A percentile compares a stretch with the other conserved stretches of the same genome.
phyloP scores from a whole-genome alignment of 1,140 invertebrate genomes.

The Apocrypta bakeri region DNA sequence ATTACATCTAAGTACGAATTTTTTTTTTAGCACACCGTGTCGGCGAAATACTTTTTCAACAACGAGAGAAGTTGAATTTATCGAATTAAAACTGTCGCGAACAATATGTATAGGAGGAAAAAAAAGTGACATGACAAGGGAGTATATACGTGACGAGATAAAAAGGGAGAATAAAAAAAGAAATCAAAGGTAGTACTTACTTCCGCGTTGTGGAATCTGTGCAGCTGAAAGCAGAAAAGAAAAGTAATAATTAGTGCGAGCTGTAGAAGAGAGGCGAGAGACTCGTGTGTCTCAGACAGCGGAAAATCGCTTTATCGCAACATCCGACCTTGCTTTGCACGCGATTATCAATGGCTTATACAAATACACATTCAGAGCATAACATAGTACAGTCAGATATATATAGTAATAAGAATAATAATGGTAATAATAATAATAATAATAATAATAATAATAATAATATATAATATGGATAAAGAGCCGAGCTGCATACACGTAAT shows the following conservation, averaged over 20 bases:
- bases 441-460: not conserved
- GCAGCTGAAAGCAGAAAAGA: conserved; percentile 86
- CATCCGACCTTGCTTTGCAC: not conserved
- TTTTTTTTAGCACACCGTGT: too few species aligned
- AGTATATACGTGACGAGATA: not conserved
- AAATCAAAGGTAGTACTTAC: conserved; percentile 77
- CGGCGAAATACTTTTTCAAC: too few species aligned
- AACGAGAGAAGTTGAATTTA: too few species aligned
- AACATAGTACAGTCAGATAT: conserved; percentile 71
- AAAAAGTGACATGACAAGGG: too few species aligned
- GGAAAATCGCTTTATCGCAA: not conserved
- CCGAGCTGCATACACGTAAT: conserved; percentile 71
- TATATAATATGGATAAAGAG: conserved; percentile 53
- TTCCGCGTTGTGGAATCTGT: conserved; percentile 90
- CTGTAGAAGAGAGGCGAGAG: not conserved
- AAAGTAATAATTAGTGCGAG: conserved; percentile 61
- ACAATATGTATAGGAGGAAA: not conserved
- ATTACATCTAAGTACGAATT: too few species aligned
- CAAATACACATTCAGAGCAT: conserved; percentile 69
- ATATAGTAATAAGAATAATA: conserved; percentile 50
- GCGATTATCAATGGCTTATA: conserved; percentile 51
- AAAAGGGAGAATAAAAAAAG: not conserved
- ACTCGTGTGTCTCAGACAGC: not conserved
- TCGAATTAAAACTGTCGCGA: not conserved
- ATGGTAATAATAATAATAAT: conserved; percentile 41